These are phyloP conservation scores for Loxodonta africana DNA, from an alignment of 2,113 vertebrate genomes.

Conservation along the genomic window DNA sequence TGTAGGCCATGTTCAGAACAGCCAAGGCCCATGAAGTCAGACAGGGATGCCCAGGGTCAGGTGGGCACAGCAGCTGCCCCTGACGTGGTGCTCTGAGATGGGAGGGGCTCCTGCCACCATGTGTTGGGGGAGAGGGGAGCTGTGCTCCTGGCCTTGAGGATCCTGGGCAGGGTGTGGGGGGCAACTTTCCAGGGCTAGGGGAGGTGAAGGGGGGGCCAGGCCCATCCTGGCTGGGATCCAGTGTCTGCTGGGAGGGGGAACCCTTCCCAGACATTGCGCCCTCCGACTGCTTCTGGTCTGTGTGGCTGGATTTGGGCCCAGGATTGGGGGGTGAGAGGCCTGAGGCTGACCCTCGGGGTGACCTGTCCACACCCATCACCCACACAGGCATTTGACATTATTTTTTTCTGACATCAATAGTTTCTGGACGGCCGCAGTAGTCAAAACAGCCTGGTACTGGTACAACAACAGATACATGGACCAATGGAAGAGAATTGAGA, in stretches of 20 bases:
- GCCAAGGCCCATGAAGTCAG: not conserved
- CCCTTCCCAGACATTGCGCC: not conserved
- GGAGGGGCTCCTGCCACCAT: not conserved
- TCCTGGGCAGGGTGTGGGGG: not conserved
- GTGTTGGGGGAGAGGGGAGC: not conserved
- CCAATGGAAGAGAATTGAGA: too few relatives aligned
- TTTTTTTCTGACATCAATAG: slow-evolving; percentile 51
- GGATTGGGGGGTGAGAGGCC: not conserved
- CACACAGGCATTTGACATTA: not conserved
- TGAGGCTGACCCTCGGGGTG: not conserved
- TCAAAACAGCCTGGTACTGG: too few relatives aligned
- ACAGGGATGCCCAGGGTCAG: not conserved
- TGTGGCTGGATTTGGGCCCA: not conserved
- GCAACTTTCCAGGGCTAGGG: not conserved
- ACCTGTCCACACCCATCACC: not conserved
- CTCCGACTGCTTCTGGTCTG: not conserved
- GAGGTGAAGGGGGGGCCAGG: not conserved
- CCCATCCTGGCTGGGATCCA: not conserved
- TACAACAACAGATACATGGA: too few relatives aligned
- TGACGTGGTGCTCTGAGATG: not conserved
- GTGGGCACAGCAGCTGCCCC: not conserved
- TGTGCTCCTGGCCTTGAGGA: not conserved
- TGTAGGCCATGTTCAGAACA: not conserved
- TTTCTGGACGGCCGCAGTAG: not conserved
- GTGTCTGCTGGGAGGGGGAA: too few relatives aligned